Conservation (phyloP, 2,797 vertebrate genomes). For the Monodelphis domestica region DNA sequence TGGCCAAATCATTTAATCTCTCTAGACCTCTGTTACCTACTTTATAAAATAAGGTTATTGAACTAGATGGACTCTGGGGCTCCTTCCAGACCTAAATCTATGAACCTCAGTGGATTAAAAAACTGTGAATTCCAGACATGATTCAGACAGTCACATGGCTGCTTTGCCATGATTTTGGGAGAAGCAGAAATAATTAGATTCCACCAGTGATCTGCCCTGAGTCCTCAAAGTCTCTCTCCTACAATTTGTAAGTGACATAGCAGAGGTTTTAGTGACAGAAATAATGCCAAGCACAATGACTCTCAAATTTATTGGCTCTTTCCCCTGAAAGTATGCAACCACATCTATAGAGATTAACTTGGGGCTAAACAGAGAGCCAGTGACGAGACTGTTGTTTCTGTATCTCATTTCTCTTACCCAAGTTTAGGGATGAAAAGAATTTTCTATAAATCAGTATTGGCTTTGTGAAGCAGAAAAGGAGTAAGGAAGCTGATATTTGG, state of each 20-base stretch:
- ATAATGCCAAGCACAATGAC: not conserved
- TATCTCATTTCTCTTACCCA: not conserved
- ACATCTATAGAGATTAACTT: not conserved
- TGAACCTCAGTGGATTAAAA: not conserved
- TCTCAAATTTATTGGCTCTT: not conserved
- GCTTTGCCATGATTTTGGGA: not conserved
- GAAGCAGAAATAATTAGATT: not conserved
- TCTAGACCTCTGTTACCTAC: not conserved
- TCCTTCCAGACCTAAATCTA: not conserved
- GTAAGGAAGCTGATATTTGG: not conserved
- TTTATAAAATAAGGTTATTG: not conserved
- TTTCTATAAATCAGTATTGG: constrained; percentile 11
- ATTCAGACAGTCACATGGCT: not conserved
- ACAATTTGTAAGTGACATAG: not conserved
- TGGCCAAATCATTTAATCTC: not conserved
- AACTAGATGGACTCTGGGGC: not conserved
- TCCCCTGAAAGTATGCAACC: not conserved
- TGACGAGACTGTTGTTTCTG: not conserved
- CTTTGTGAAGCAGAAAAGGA: not conserved
- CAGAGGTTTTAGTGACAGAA: not conserved
- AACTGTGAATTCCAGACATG: not conserved
- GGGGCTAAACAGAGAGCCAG: not conserved
- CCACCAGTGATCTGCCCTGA: not conserved
- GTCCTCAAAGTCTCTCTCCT: not conserved
- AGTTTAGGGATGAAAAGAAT: not conserved